Conservation (phyloP, 1,140 invertebrate species). For the Neocloeon triangulifer region DNA sequence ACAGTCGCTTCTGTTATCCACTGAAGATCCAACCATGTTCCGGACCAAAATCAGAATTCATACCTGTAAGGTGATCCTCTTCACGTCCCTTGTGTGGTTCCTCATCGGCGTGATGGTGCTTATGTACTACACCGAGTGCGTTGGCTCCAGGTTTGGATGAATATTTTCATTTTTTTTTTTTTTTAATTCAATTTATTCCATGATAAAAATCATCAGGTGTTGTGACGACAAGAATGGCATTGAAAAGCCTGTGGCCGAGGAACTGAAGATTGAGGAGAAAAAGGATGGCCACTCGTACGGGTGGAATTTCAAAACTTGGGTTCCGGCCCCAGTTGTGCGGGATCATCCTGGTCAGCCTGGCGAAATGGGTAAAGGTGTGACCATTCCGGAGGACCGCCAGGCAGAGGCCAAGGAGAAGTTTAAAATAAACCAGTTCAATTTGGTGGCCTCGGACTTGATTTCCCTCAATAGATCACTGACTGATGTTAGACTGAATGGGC, state of each 20-base stretch:
- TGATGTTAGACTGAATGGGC: constrained; percentile 77
- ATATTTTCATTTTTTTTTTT: too few relatives aligned
- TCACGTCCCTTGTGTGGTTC: constrained; percentile 90
- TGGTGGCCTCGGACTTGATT: constrained; percentile 93
- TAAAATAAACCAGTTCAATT: constrained; percentile 95
- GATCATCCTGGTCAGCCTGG: constrained; percentile 50
- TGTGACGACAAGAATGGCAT: too few relatives aligned
- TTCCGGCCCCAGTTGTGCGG: constrained; percentile 37
- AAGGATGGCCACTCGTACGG: constrained; percentile 17
- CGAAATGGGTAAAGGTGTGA: constrained; percentile 74
- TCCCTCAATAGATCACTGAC: constrained; percentile 85
- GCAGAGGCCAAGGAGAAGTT: constrained; percentile 83
- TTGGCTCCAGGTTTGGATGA: too few relatives aligned
- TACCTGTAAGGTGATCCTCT: constrained; percentile 80
- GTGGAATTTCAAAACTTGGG: constrained; percentile 42
- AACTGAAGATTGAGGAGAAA: not conserved
- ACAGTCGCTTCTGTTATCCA: too few relatives aligned
- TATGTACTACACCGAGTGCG: constrained; percentile 83
- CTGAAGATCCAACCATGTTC: too few relatives aligned
- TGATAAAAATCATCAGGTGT: too few relatives aligned
- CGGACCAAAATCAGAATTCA: constrained; percentile 71
- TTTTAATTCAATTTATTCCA: too few relatives aligned
- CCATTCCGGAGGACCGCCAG: constrained; percentile 62
- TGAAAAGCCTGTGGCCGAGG: constrained; percentile 5
- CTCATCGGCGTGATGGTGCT: constrained; percentile 76